Evolutionary conservation across 2,888 invertebrate species (phyloP).

Genomic region (Apodemia zela): DNA sequence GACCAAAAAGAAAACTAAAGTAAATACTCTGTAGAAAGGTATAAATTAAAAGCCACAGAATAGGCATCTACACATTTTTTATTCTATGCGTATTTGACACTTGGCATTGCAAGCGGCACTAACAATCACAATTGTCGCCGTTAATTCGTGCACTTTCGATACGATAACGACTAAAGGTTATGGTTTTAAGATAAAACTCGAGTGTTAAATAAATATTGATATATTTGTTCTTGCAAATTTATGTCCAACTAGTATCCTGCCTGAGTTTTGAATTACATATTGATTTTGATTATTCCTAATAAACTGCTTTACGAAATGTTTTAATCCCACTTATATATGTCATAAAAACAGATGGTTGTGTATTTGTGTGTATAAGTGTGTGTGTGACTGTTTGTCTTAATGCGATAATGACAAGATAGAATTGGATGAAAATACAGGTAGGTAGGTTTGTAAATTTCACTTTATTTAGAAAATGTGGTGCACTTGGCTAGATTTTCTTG

Average conservation of each 20-base stretch:
- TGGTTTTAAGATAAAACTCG: slow-evolving; percentile 32
- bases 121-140: slow-evolving; percentile 70
- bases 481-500: too few species aligned
- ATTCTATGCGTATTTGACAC: slow-evolving; percentile 35
- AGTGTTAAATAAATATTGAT: slow-evolving; percentile 36
- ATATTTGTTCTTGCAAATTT: slow-evolving; percentile 24
- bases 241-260: background rate
- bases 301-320: background rate
- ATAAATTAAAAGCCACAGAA: background rate
- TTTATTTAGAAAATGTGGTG: too few species aligned
- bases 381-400: too few species aligned
- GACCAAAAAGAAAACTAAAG: too few species aligned
- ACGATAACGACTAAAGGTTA: slow-evolving; percentile 46
- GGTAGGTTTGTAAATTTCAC: too few species aligned
- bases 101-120: slow-evolving; percentile 52
- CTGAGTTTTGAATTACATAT: background rate
- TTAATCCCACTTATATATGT: too few species aligned
- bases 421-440: too few species aligned
- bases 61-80: slow-evolving; percentile 21
- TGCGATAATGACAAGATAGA: too few species aligned
- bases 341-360: fast-evolving
- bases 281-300: background rate
- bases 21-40: background rate
- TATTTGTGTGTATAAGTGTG: too few species aligned
- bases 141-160: slow-evolving; percentile 69